Evolutionary conservation across 2,888 invertebrate species (phyloP), one percentile per base, ranked within the genome.

Genomic region (Galeruca laticollis): DNA sequence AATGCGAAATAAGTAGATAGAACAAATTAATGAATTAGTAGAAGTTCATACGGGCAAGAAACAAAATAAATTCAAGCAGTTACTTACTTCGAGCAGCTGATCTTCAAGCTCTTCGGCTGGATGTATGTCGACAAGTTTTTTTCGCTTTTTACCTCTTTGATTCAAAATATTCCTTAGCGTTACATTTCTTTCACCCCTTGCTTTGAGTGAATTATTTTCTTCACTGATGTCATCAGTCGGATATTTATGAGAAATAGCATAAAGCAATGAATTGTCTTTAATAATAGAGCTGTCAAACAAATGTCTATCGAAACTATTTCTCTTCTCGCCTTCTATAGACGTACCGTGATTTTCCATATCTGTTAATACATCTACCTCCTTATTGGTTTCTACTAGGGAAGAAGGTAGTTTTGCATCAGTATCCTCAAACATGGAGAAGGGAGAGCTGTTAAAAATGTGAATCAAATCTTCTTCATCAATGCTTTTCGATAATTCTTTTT

Each of bases 71-170:
- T 31, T 26, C 6, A 8, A 2, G 33, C n/a, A 35, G 15, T 11
- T 35, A 57, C 64, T 68, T 60, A 68, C 68, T 37, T 47, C 49
- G 9, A 4, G 5, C 18, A 70, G 11, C 43, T 61, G 62, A 13
- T 68, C 54, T 56, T 75, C 73, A 11, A 73, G 60, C 20, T 72
- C 62, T 51, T 72, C 60, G 54, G 64, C 68, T 13, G 69, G 69
- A 62, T 73, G 66, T 33, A 70, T 52, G 11, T 69, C 59, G 20
- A 51, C 35, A 5, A 40, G 2, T 20, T 64, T 59, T n/a, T 20
- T 62, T 59, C 63, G 54, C 21, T 47, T 62, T 26, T 57, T 71
- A 10, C 64, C 56, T 51, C 57, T 65, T 11, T 49, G 15, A 26
- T 57, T 69, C 13, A 52, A 35, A 37, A 69, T 66, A 26, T 66